Conservation (phyloP, 2,113 vertebrate species). For the Rhegmatorhina hoffmannsi region DNA sequence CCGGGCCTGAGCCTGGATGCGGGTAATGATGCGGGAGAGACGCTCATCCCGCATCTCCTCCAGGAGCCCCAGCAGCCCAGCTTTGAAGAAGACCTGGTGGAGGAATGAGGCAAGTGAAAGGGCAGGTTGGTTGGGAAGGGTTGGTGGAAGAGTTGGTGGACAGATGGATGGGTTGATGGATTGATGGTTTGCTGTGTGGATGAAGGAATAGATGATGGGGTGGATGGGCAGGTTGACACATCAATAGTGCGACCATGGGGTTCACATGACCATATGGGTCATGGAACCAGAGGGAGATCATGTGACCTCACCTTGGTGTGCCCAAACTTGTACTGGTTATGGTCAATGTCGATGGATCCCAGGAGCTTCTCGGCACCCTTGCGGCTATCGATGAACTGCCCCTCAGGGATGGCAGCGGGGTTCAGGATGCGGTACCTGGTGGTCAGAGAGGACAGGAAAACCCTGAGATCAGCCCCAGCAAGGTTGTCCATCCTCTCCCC, state of each 20-base stretch:
- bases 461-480: background rate
- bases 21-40: conserved; percentile 86
- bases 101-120: background rate
- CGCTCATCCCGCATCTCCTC: conserved; percentile 92
- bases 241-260: too few relatives aligned
- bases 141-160: background rate
- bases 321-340: conserved; percentile 87
- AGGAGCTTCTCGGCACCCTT: conserved; percentile 83
- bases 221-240: too few relatives aligned
- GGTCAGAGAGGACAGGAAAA: conserved; percentile 33
- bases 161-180: background rate
- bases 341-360: conserved; percentile 82
- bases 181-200: background rate
- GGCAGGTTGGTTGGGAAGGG: background rate
- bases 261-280: too few relatives aligned
- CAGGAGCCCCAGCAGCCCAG: conserved; percentile 86
- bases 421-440: conserved; percentile 72
- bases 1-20: background rate
- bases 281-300: background rate
- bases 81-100: conserved; percentile 82
- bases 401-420: conserved; percentile 67
- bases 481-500: background rate
- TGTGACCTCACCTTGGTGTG: conserved; percentile 78
- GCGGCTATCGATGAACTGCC: conserved; percentile 93
- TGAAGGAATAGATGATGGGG: background rate